phyloP scores from a whole-genome alignment of 2,113 vertebrate genomes.

The Girardinichthys multiradiatus region DNA sequence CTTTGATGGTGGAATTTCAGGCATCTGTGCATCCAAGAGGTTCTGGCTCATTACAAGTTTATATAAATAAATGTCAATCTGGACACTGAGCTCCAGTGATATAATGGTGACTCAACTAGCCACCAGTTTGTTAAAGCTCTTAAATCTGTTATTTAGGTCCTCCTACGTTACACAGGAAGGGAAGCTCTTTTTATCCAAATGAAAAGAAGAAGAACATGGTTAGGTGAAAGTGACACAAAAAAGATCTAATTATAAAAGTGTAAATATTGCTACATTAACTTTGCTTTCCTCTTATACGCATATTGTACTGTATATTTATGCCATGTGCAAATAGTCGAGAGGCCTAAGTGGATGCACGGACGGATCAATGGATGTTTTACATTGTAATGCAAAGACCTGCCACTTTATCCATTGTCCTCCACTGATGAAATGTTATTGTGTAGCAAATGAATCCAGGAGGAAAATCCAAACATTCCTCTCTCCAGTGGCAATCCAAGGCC shows the following conservation, averaged over 20 bases:
- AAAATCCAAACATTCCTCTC: neutral
- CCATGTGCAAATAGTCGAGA: too few relatives aligned
- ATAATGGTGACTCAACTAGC: constrained; percentile 39
- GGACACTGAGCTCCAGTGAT: constrained; percentile 12
- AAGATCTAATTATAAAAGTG: neutral
- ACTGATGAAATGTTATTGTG: too few relatives aligned
- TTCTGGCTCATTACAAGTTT: constrained; percentile 22
- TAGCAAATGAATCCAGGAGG: too few relatives aligned
- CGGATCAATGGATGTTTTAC: too few relatives aligned
- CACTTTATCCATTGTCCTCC: too few relatives aligned
- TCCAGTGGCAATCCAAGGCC: too few relatives aligned
- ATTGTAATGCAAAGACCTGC: too few relatives aligned
- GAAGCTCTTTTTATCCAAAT: neutral
- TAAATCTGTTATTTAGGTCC: constrained; percentile 11
- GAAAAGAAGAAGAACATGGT: neutral
- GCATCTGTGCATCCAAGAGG: constrained; percentile 14
- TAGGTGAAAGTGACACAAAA: neutral
- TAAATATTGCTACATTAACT: neutral
- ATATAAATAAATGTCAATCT: constrained; percentile 28
- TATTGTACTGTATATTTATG: too few relatives aligned
- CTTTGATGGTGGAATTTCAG: constrained; percentile 18
- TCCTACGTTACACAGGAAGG: constrained; percentile 37
- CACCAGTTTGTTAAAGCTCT: constrained; percentile 14
- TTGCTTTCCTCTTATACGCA: too few relatives aligned
- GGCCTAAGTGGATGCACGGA: too few relatives aligned